A percentile compares a stretch with the other conserved stretches of the same genome.
These are phyloP conservation scores for Threskiornis aethiopicus DNA, from an alignment of 2,797 vertebrate species.

Conservation along the genomic window DNA sequence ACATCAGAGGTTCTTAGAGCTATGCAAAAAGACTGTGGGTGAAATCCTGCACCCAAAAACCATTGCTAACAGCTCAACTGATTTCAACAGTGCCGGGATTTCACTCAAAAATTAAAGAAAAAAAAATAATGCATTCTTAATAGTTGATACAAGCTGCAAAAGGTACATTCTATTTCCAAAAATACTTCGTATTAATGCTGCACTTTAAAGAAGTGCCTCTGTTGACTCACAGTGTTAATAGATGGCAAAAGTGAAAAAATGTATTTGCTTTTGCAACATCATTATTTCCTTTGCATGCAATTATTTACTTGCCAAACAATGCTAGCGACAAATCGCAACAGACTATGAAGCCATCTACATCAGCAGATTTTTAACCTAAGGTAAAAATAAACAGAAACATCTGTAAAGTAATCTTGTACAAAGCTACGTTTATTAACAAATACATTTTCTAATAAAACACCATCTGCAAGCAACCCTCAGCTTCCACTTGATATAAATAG, in stretches of 20 bases:
- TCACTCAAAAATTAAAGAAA: not conserved
- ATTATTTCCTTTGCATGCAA: constrained; percentile 55
- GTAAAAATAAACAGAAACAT: constrained; percentile 79
- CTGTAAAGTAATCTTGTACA: constrained; percentile 71
- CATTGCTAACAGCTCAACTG: not conserved
- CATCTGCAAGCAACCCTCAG: constrained; percentile 74
- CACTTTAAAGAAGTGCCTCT: constrained; percentile 31
- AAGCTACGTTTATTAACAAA: constrained; percentile 76
- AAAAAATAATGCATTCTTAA: not conserved
- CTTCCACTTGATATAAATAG: constrained; percentile 76
- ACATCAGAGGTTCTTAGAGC: not conserved
- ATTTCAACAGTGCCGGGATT: not conserved
- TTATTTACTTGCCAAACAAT: constrained; percentile 69
- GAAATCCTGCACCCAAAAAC: not conserved
- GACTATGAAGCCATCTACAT: constrained; percentile 57
- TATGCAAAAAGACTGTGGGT: not conserved
- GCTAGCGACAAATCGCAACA: constrained; percentile 60
- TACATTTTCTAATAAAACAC: constrained; percentile 78
- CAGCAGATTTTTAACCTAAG: constrained; percentile 73
- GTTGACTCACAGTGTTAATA: not conserved
- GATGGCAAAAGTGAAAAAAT: not conserved
- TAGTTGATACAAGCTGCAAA: not conserved
- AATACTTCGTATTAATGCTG: not conserved
- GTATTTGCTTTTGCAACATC: constrained; percentile 56
- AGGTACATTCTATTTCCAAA: not conserved